Evolutionary conservation across 2,797 vertebrate genomes (phyloP), one percentile per base, ranked within the genome.

Genomic region (Acipenser transmontanus): DNA sequence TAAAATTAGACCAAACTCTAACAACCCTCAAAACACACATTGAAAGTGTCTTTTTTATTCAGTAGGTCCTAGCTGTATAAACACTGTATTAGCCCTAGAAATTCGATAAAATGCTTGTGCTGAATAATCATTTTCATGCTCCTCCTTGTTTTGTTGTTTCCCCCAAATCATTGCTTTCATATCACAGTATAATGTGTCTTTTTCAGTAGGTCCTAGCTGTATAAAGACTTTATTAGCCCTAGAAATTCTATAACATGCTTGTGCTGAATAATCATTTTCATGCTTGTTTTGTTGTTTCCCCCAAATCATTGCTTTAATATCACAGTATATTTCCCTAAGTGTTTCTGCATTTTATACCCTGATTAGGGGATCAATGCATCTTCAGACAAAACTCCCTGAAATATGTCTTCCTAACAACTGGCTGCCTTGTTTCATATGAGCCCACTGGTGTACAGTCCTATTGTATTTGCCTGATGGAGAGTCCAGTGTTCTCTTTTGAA

Each of bases 281-380:
- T 10, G 13, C 13, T 14, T 20, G 20, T 20, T 20, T 20, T 20
- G n/a, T 56, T 52, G 57, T 50, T 68, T 17, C 17, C 52, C 20
- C 2, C 6, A 57, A 56, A 52, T 57, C 12, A 10, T 57, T 57
- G 10, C 11, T 34, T 64, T 64, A 56, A 47, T 52, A 7, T 56
- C 59, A 65, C 62, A 50, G 57, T 57, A 54, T 63, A 65, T 69
- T 65, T 65, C 49, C 63, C 63, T 7, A 34, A 48, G 14, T 11
- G 63, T n/a, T 54, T 34, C 49, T 14, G 50, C 56, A 47, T n/a
- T 20, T 61, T 49, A 61, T 20, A 54, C 34, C 34, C 7, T 2
- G 12, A 80, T 78, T 77, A 74, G 64, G 72, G 72, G 69, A 72
- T 66, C 70, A 68, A 59, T 59, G 70, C 69, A 72, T 68, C 69